Evolutionary conservation across 30 jellyfish, hydroid and myxozoan species (phyloP), one percentile per base, ranked within the genome.

Genomic region (Rhopilema esculentum): DNA sequence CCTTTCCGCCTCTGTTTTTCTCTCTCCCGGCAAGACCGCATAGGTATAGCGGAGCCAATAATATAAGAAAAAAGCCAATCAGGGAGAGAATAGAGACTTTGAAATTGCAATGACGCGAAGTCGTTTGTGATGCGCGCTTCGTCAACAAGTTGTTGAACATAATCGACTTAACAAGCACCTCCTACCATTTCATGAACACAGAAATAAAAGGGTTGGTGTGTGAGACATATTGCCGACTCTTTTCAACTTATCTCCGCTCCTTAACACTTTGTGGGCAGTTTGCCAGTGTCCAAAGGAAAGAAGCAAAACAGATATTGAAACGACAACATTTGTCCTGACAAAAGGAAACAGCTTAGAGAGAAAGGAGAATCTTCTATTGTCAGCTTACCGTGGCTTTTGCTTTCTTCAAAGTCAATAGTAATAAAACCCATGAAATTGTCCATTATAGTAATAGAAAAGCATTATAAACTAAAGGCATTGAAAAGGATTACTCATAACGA

Each of bases 361-460:
- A 62, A 49, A 24, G 49, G 88, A 66, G 79, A 57, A 49, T 78
- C 61, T 18, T 27, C 76, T 62, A 51, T 78, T 66, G 76, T 78
- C 28, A 23, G 67, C 63, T 24, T 27, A 80, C 90, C 62, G 49
- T 19, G 49, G 82, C 32, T 69, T 66, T 30, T 73, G 84, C 30
- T 66, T 66, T 33, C 49, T 26, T n/a, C 48, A 79, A 72, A 18
- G 74, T 80, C 81, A 65, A 32, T 65, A 22, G 90, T 66, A 80
- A 80, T 80, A 80, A 80, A 80, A 63, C 50, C 51, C 9, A 67
- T 84, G 87, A 61, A 84, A 72, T 84, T 30, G 72, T 84, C 84
- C 68, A 29, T 21, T n/a, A 33, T 50, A 73, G 74, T 53, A 70
- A 84, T n/a, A 52, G 84, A 49, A 70, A 61, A 53, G 23, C 52